Evolutionary conservation across 2,797 vertebrate genomes (phyloP).

Genomic region (Tympanoctomys barrerae): DNA sequence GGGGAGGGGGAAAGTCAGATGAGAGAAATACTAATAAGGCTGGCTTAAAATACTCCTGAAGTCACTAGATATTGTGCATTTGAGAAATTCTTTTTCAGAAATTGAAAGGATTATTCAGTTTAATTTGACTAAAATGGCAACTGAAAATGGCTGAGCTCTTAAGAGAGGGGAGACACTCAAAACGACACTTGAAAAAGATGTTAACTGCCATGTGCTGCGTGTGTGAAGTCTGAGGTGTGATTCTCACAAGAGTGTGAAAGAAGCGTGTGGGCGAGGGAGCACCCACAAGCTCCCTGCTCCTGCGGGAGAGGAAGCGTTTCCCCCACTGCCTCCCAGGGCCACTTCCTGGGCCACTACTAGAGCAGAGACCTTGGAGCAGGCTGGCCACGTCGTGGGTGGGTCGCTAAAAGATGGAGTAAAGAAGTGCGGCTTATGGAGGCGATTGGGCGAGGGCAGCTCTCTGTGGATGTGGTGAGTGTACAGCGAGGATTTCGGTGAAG

Average conservation of each 20-base stretch:
- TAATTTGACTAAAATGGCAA: conserved; percentile 25
- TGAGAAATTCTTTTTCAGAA: conserved; percentile 65
- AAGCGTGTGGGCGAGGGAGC: not conserved
- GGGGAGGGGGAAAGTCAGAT: conserved; percentile 42
- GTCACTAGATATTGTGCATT: conserved; percentile 50
- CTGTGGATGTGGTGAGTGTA: not conserved
- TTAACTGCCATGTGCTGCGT: not conserved
- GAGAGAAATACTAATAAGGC: conserved; percentile 51
- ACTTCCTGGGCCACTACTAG: not conserved
- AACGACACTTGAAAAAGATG: conserved; percentile 38
- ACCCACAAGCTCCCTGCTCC: not conserved
- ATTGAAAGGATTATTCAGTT: conserved; percentile 44
- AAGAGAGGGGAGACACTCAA: not conserved
- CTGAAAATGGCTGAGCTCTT: conserved; percentile 40
- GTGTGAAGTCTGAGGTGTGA: not conserved
- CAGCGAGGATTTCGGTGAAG: not conserved
- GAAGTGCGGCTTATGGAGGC: not conserved
- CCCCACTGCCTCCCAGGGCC: not conserved
- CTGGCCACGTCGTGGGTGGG: not conserved
- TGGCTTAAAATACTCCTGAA: conserved; percentile 59
- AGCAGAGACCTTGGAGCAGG: not conserved
- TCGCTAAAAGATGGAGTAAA: not conserved
- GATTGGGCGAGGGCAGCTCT: not conserved
- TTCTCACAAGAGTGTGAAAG: not conserved
- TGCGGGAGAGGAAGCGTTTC: not conserved